These are phyloP conservation scores for Reinhardtius hippoglossoides DNA, from an alignment of 2,113 vertebrate genomes.

Conservation along the genomic window DNA sequence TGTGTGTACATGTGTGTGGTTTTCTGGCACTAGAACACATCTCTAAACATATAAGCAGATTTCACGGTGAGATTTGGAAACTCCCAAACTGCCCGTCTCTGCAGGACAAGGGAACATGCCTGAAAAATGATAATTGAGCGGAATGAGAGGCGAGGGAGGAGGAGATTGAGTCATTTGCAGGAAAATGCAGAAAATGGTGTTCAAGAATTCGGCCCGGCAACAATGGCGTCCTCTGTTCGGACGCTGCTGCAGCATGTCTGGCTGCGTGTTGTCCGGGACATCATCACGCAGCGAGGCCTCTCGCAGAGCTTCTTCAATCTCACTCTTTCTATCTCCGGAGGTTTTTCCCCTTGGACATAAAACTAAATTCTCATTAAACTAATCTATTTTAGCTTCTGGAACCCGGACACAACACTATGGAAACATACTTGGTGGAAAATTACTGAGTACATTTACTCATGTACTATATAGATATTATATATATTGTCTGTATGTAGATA, in stretches of 20 bases:
- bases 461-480: no score
- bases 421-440: not conserved
- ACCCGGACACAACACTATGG: slow-evolving; percentile 16
- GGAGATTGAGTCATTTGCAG: slow-evolving; percentile 78
- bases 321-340: slow-evolving; percentile 15
- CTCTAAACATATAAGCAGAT: slow-evolving; percentile 22
- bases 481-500: no score
- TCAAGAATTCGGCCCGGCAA: slow-evolving; percentile 71
- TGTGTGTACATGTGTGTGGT: not conserved
- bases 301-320: slow-evolving; percentile 12
- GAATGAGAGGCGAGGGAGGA: slow-evolving; percentile 72
- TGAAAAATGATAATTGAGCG: slow-evolving; percentile 71
- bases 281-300: slow-evolving; percentile 40
- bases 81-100: slow-evolving; percentile 51
- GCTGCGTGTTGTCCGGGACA: slow-evolving; percentile 58
- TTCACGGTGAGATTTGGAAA: slow-evolving; percentile 51
- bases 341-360: slow-evolving; percentile 30
- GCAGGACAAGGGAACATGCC: slow-evolving; percentile 41
- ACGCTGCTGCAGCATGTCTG: slow-evolving; percentile 58
- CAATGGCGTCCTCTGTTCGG: slow-evolving; percentile 71
- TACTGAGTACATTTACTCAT: no score
- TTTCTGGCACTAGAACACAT: slow-evolving; percentile 1
- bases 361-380: slow-evolving; percentile 41
- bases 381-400: slow-evolving; percentile 21
- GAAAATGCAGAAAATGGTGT: slow-evolving; percentile 80